Base-by-base conservation (phyloP, 2,797 vertebrate species). In the Antrozous pallidus region DNA sequence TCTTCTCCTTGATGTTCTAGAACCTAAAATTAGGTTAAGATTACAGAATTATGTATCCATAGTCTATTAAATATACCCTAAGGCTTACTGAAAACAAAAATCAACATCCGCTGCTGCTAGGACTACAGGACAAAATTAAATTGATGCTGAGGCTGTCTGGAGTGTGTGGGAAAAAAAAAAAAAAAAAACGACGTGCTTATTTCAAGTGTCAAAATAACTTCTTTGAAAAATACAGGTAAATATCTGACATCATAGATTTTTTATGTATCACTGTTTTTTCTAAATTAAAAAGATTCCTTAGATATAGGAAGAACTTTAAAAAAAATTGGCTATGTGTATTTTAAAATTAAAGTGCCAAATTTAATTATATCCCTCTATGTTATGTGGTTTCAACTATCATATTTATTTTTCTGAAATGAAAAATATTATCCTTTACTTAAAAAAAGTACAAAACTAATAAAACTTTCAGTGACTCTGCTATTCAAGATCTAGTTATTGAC, bases 361-460 rank as follows among this genome's bases (percentile, higher is more conserved):
- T 89, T 80, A 93, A 86, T 91, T 49, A 40, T 89, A 38, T 77
- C 42, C 73, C 91, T 33, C 70, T 8, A 45, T 79, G 14, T 45
- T 91, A 74, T 54, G 61, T 95, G 71, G 47, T 90, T 94, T 95
- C 36, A 67, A 8, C 71, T n/a, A 87, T 84, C 67, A 73, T 42
- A 94, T 42, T 51, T 61, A 69, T 61, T 85, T 91, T 81, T 93
- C 54, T 71, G 58, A 73, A 86, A 65, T 17, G 20, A 58, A 94
- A 95, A 63, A 24, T 13, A 26, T 77, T 7, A 18, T 65, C 5
- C 24, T 17, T 90, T 67, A 69, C 33, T 89, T 87, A 83, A 14
- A 17, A 94, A 83, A 40, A n/a, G 22, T 31, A 61, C 4, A 85
- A 81, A 86, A 42, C 36, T 78, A 81, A 14, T 54, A 31, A 40